Base-by-base conservation (phyloP, 2,888 invertebrate species). In the Ischnus inquisitorius region DNA sequence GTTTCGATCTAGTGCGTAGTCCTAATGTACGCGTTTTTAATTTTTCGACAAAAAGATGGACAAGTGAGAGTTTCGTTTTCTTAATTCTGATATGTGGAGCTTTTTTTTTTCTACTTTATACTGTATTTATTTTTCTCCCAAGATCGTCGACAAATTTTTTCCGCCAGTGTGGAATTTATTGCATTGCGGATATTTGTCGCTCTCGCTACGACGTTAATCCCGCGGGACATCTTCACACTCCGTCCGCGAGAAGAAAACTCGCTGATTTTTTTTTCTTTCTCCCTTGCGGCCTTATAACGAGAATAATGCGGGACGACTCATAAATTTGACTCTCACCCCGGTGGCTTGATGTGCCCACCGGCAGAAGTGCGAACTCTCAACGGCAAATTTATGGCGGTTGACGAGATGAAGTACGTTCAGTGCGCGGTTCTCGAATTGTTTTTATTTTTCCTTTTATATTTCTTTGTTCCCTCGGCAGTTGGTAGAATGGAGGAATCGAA, bases 121-220 rank as follows among this genome's bases (percentile, higher is more conserved):
- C n/a, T 3, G 48, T 48, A 48, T 16, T 54, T 69, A 22, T 69
- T 48, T 41, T 41, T 34, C 16, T 48, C 34, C 25, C 28, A 68
- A 57, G 28, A 22, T 71, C 46, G 54, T 34, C 48, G 60, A 48
- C 60, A 65, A n/a, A 68, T 48, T 62, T 74, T 79, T 46, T 43
- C 60, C 72, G 67, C 41, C 48, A 16, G 41, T 46, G 25, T n/a
- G 80, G 39, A 62, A 80, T 80, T 80, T 75, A 75, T 80, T 41
- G 48, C 6, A 25, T 28, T 16, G 16, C 62, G 74, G 48, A 48
- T 74, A 62, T 80, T 80, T 62, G 80, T 80, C 68, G 34, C 46
- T 60, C 51, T 48, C 12, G 68, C 68, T 68, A 28, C 39, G 54
- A 74, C 68, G 67, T 25, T 75, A 80, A 75, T 80, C 80, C 80